phyloP scores from a whole-genome alignment of 2,797 vertebrate genomes.

The Ataeniobius toweri region DNA sequence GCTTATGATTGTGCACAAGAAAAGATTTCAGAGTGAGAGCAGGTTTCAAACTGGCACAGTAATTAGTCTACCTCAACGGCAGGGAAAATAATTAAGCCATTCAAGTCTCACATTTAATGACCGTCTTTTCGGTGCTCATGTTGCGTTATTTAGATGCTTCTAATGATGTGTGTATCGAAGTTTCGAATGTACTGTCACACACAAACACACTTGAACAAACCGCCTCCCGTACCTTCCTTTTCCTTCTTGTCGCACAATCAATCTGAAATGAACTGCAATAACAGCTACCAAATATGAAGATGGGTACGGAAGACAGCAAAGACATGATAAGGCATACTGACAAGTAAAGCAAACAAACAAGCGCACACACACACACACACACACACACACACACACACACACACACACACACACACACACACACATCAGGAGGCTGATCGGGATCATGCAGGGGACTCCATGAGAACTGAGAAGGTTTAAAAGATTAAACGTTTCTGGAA shows the following conservation, averaged over 20 bases:
- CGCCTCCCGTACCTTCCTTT: conserved; percentile 19
- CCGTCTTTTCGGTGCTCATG: conserved; percentile 56
- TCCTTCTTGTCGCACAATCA: conserved; percentile 34
- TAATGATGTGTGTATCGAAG: conserved; percentile 69
- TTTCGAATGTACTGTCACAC: conserved; percentile 28
- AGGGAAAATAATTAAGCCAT: conserved; percentile 73
- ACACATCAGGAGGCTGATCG: conserved; percentile 41
- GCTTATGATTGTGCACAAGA: conserved; percentile 23
- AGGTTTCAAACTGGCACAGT: conserved; percentile 60
- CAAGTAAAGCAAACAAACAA: conserved; percentile 23
- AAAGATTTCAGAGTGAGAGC: conserved; percentile 42
- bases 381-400: neutral
- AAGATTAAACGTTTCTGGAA: conserved; percentile 33
- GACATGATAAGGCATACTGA: conserved; percentile 58
- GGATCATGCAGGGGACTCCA: conserved; percentile 55
- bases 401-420: neutral
- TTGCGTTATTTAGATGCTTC: conserved; percentile 67
- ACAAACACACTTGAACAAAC: conserved; percentile 13
- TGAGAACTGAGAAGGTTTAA: conserved; percentile 37
- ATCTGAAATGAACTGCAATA: conserved; percentile 64
- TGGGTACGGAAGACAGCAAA: conserved; percentile 62
- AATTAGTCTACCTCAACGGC: conserved; percentile 73
- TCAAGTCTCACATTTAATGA: conserved; percentile 68
- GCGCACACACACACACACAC: too few relatives aligned
- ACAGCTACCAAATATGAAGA: conserved; percentile 64